A percentile compares a stretch with the other conserved stretches of the same genome.
Conservation (phyloP, 2,113 vertebrate genomes). For the Columba livia region DNA sequence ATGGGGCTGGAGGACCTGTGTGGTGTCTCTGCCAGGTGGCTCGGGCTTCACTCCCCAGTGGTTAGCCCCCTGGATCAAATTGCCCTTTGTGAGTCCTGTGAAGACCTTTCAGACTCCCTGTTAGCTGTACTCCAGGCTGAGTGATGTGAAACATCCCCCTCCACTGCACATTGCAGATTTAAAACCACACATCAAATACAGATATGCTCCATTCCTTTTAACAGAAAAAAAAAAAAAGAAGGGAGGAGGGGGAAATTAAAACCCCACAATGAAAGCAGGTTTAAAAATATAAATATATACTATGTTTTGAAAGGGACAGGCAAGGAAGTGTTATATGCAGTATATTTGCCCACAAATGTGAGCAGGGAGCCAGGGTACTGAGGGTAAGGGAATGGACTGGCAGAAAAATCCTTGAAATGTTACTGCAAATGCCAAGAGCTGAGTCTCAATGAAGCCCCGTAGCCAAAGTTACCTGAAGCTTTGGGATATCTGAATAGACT, state of each 20-base stretch:
- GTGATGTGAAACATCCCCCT: not conserved
- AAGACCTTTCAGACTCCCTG: not conserved
- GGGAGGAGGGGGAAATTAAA: not conserved
- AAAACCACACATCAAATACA: not conserved
- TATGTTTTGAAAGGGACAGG: not conserved
- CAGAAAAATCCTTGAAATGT: not conserved
- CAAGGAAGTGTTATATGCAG: not conserved
- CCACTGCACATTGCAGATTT: not conserved
- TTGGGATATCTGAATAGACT: not conserved
- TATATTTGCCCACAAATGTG: not conserved
- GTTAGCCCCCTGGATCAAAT: not conserved
- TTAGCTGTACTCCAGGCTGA: not conserved
- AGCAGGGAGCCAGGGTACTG: not conserved
- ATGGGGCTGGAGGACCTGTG: not conserved
- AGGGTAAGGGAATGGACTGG: not conserved
- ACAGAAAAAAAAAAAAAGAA: fast-evolving
- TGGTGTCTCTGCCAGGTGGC: not conserved
- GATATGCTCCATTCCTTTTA: not conserved
- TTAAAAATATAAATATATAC: not conserved
- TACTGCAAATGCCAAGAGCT: not conserved
- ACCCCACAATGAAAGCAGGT: not conserved
- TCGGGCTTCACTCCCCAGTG: fast-evolving
- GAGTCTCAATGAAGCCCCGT: not conserved
- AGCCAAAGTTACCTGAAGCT: not conserved
- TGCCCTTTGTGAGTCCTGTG: not conserved